Conservation (phyloP, 2,113 vertebrate species). For the Sander vitreus region DNA sequence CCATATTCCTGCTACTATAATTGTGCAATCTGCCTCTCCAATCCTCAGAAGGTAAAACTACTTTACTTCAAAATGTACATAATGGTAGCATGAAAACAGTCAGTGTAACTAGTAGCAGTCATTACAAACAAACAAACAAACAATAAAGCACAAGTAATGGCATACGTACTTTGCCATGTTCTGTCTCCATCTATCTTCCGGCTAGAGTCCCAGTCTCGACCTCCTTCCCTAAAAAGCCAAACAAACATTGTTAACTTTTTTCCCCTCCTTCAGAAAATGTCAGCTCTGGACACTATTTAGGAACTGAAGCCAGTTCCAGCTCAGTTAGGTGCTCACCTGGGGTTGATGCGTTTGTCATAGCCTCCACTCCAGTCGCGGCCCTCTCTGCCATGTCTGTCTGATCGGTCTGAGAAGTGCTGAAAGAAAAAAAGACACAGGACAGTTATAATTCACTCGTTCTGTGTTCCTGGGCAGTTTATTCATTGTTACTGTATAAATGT, state of each 20-base stretch:
- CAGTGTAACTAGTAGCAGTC: neutral
- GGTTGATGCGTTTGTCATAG: constrained; percentile 87
- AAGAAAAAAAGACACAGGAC: neutral
- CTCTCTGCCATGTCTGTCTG: constrained; percentile 90
- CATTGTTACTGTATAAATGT: neutral
- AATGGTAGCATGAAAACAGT: neutral
- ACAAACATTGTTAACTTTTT: neutral
- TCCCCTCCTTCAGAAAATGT: neutral
- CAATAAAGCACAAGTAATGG: neutral
- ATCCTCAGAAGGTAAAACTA: neutral
- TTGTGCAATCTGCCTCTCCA: neutral
- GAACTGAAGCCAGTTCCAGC: neutral
- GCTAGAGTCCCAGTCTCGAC: constrained; percentile 91
- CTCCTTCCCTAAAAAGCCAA: constrained; percentile 78
- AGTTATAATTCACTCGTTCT: accelerated
- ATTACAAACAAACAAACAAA: neutral
- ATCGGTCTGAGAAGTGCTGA: constrained; percentile 92
- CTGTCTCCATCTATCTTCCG: constrained; percentile 90
- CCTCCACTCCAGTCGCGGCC: constrained; percentile 88
- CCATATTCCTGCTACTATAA: neutral
- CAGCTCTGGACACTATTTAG: neutral
- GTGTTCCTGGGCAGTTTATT: neutral
- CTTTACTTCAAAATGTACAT: neutral
- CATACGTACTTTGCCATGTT: constrained; percentile 85
- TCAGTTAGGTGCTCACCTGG: constrained; percentile 60